phyloP scores from a whole-genome alignment of 2,113 vertebrate genomes.

The Haplochromis vanheusdeni region DNA sequence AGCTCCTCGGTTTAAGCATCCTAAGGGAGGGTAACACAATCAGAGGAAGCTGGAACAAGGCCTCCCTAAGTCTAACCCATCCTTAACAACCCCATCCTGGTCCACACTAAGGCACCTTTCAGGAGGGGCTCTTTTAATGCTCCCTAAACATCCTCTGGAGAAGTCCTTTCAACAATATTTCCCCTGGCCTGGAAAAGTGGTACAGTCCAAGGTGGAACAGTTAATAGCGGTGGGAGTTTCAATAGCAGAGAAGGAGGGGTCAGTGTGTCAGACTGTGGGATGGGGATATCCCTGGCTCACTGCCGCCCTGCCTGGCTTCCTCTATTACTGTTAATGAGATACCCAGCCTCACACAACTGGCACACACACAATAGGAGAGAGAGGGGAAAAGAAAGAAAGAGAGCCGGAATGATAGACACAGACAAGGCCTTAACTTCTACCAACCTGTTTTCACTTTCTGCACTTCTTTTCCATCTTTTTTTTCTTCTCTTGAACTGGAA shows the following conservation, averaged over 20 bases:
- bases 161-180: background rate
- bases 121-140: background rate
- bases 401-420: background rate
- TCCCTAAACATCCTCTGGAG: slow-evolving; percentile 4
- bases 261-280: slow-evolving; percentile 46
- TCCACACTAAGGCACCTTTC: background rate
- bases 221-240: slow-evolving; percentile 17
- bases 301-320: slow-evolving; percentile 4
- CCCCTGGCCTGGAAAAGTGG: background rate
- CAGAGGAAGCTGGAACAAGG: slow-evolving; percentile 51
- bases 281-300: slow-evolving; percentile 45
- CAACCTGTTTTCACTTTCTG: background rate
- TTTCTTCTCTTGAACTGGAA: background rate
- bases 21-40: slow-evolving; percentile 52
- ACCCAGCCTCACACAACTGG: slow-evolving; percentile 24
- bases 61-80: slow-evolving; percentile 8
- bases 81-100: background rate
- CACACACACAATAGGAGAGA: background rate
- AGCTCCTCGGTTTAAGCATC: slow-evolving; percentile 32
- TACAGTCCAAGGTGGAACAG: slow-evolving; percentile 20
- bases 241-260: slow-evolving; percentile 27
- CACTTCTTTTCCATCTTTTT: background rate
- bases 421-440: background rate
- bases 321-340: slow-evolving; percentile 39
- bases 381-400: background rate